Base-by-base conservation (phyloP, 30 jellyfish, hydroid and myxozoan species). In the Nemopilema nomurai region DNA sequence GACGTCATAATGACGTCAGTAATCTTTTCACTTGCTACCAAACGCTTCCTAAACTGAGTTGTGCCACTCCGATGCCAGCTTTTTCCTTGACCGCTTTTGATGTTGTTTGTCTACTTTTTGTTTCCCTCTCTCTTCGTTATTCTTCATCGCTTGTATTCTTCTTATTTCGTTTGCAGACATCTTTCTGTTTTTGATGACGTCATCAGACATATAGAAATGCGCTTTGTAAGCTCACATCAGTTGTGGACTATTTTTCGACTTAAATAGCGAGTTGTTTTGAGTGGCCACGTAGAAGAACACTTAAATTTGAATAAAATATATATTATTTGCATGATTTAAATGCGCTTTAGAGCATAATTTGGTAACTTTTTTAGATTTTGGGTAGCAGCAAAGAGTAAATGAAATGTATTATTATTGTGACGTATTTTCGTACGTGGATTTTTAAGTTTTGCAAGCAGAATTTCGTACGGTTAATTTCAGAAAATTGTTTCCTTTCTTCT, bases 341-440 rank as follows among this genome's bases (percentile, higher is more conserved):
- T 77, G 65, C 24, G 69, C 62, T 77, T 77, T 77, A 57, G 78
- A 77, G 87, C 87, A 77, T 77, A 77, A 77, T 77, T 77, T 77
- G 78, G 31, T 77, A 77, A 31, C 78, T 77, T 77, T 67, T 67
- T 67, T 77, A 57, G 78, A 63, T 31, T 53, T 33, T 62, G 87
- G 87, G 87, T 77, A 77, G 87, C 53, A 64, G 33, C 30, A 77
- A 49, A 73, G 70, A 20, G 16, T 73, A 20, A 77, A 13, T 53
- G 67, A 77, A 24, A 73, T 19, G 26, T 62, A 27, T 77, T 77
- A 22, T 76, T 18, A 26, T 52, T 26, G 30, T 77, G 27, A 75
- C 49, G 69, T 66, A 41, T 62, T 77, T 77, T 77, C 77, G 22
- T 62, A 77, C 32, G 78, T 62, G 71, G 76, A 77, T 77, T 77